Conservation (phyloP, 2,113 vertebrate genomes). For the Pipra filicauda region DNA sequence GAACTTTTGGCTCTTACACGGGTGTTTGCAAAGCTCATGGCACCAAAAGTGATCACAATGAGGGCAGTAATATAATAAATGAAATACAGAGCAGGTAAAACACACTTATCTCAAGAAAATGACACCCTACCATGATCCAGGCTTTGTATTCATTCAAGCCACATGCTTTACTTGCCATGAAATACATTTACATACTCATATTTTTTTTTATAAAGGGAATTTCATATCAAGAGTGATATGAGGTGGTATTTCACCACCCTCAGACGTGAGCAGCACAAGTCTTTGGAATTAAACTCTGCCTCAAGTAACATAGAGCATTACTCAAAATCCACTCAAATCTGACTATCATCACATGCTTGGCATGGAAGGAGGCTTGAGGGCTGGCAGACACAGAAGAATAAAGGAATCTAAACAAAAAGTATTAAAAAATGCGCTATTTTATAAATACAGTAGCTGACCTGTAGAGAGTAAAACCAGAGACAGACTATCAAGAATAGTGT, state of each 20-base stretch:
- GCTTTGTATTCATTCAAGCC: not conserved
- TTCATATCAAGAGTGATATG: not conserved
- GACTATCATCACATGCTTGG: not conserved
- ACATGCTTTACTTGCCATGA: not conserved
- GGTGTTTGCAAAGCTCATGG: not conserved
- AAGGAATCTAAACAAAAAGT: not conserved
- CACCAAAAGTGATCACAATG: not conserved
- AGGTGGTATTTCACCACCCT: not conserved
- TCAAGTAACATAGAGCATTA: not conserved
- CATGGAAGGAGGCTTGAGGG: not conserved
- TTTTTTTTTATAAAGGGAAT: not conserved
- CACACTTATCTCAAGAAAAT: not conserved
- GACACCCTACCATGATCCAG: not conserved
- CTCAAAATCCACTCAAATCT: not conserved
- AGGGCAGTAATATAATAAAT: not conserved
- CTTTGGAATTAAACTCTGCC: not conserved
- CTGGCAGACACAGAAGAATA: not conserved
- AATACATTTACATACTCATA: not conserved
- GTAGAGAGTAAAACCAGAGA: not conserved
- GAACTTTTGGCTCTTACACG: not conserved
- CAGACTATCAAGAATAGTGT: accelerated
- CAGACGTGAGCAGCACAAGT: not conserved
- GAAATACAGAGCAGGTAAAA: not conserved
- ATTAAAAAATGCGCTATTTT: not conserved
- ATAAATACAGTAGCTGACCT: not conserved